Percentiles rank a stretch among this genome's conserved stretches.
These are phyloP conservation scores for Sebastes steindachneri DNA, from an alignment of 2,797 vertebrate genomes.

Conservation along the genomic window DNA sequence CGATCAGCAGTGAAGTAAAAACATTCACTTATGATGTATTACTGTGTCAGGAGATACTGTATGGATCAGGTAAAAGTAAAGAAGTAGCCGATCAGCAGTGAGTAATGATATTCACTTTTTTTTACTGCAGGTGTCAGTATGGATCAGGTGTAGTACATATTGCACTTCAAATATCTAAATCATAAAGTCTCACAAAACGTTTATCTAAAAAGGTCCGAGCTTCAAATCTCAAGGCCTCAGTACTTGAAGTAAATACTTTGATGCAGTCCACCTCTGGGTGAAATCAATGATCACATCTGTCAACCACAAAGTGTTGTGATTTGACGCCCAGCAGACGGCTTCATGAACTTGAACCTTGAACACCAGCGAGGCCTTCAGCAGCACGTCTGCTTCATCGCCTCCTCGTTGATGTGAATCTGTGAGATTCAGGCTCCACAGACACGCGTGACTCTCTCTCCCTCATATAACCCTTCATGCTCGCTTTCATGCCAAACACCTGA, in stretches of 20 bases:
- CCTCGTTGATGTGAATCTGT: not conserved
- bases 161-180: not conserved
- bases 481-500: constrained; percentile 27
- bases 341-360: constrained; percentile 14
- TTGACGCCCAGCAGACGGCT: not conserved
- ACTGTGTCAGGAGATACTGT: too few relatives aligned
- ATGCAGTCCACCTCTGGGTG: not conserved
- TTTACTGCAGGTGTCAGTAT: too few relatives aligned
- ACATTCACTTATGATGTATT: not conserved
- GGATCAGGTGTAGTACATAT: not conserved
- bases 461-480: not conserved
- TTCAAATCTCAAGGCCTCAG: not conserved
- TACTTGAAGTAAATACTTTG: not conserved
- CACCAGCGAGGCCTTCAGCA: not conserved
- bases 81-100: too few relatives aligned
- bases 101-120: too few relatives aligned
- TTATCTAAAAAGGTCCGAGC: not conserved
- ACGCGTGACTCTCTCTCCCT: not conserved
- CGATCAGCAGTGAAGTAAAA: not conserved
- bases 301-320: not conserved
- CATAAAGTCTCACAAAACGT: not conserved
- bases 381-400: not conserved
- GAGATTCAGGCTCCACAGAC: constrained; percentile 5
- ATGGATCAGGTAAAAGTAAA: fast-evolving
- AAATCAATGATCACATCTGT: not conserved